Base-by-base conservation (phyloP, 2,113 vertebrate species). In the Gadus chalcogrammus region DNA sequence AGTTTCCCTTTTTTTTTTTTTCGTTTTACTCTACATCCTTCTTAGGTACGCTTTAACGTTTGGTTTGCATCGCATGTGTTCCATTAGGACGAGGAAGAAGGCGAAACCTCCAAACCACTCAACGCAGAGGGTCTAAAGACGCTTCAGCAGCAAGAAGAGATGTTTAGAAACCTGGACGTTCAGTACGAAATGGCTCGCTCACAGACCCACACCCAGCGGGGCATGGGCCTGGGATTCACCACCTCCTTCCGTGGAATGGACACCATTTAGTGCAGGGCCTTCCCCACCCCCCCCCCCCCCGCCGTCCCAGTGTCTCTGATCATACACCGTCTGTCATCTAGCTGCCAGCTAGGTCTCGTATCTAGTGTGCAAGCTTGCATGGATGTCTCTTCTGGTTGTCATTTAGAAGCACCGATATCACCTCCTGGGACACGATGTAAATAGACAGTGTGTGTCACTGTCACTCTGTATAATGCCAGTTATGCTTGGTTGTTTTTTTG, bases 151-250 rank as follows among this genome's bases (percentile, higher is more conserved):
- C 97, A 99, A 78, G 97, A 99, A 81, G 97, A 99, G 86, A 95
- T 99, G 85, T 99, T 99, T 77, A 84, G 96, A 69, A 99, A 98
- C 79, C 90, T 99, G 48, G 97, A 99, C 71, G 97, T 98, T 73
- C 97, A 98, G 86, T 99, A 99, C 3, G 96, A 98, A 85, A 97
- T 98, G 96, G 97, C 97, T 16, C 92, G 97, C 70, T 99, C 97
- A 74, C 97, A 99, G 80, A 99, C 97, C 2, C 97, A 99, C 87
- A 99, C 97, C 0, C 96, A 98, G 72, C 94, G 97, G 85, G 97
- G 97, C 82, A 98, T 99, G 97, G 97, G 97, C n/a, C 93, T 99
- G n/a, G 97, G 97, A 11, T 99, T 99, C 79, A 92, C 93, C 22
- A 95, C 96, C 65, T 96, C 95, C 0, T 99, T 97, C 85, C 89